Evolutionary conservation across 2,888 invertebrate genomes (phyloP).

Genomic region (Blastobasis lacticolella): DNA sequence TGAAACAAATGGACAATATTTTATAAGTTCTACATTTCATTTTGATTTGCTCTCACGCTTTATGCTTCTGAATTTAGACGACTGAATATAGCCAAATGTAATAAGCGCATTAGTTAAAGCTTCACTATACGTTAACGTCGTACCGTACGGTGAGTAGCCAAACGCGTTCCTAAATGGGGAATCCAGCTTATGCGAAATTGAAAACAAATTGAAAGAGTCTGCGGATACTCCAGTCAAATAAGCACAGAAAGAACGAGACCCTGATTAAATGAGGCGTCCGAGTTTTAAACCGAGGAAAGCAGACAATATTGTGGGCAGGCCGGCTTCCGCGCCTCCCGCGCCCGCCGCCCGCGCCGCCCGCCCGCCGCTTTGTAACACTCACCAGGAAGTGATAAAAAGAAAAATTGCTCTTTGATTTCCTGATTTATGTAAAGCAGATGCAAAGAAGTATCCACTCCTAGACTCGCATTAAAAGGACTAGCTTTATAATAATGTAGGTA

Average conservation of each 20-base stretch:
- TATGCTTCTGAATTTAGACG: too few relatives aligned
- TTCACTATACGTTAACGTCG: too few relatives aligned
- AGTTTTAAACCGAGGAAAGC: conserved; percentile 36
- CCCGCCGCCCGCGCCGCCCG: conserved; percentile 24
- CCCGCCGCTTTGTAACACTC: conserved; percentile 34
- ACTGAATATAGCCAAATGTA: too few relatives aligned
- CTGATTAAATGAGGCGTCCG: conserved; percentile 51
- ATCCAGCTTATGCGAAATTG: conserved; percentile 12
- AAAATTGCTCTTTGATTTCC: conserved; percentile 38
- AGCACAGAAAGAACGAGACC: conserved; percentile 41
- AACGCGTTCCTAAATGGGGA: not conserved
- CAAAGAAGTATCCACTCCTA: not conserved
- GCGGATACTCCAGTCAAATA: conserved; percentile 41
- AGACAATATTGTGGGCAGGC: conserved; percentile 29
- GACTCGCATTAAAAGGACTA: too few relatives aligned
- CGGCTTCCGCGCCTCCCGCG: not conserved
- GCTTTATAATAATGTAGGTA: too few relatives aligned
- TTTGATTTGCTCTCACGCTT: too few relatives aligned
- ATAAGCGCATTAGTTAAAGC: too few relatives aligned
- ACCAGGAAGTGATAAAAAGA: conserved; percentile 25
- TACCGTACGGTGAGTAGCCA: too few relatives aligned
- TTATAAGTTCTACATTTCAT: not conserved
- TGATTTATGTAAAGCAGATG: conserved; percentile 29
- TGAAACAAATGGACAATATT: not conserved
- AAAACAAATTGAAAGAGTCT: conserved; percentile 26